Evolutionary conservation across 2,888 invertebrate genomes (phyloP).

Genomic region (Tanytarsus gracilentus): DNA sequence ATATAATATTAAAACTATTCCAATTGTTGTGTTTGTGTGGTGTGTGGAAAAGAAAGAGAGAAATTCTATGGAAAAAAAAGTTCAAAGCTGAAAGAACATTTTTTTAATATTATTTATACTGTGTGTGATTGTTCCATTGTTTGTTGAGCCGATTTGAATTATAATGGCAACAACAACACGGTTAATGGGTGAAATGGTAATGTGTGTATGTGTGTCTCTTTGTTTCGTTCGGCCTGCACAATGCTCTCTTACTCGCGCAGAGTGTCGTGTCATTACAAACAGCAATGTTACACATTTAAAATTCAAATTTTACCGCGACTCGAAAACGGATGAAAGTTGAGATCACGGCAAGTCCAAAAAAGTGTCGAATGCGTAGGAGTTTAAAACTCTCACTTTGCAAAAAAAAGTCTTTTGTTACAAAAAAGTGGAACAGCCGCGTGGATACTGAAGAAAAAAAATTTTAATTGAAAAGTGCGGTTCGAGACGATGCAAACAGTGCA

Average conservation of each 20-base stretch:
- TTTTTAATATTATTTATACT: too few species aligned
- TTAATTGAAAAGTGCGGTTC: too few species aligned
- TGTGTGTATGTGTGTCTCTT: neutral
- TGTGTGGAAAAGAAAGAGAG: neutral
- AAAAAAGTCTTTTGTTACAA: too few species aligned
- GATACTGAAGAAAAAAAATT: too few species aligned
- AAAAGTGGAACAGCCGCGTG: too few species aligned
- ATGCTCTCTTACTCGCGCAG: neutral
- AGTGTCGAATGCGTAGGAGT: too few species aligned
- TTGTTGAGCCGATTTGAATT: neutral
- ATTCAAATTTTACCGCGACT: too few species aligned
- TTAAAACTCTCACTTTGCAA: too few species aligned
- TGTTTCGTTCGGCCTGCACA: neutral
- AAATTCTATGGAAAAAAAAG: neutral
- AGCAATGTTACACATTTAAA: neutral
- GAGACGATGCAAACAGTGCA: too few species aligned
- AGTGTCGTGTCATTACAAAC: neutral
- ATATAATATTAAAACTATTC: neutral
- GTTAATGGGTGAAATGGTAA: slow-evolving; percentile 1
- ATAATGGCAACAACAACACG: neutral
- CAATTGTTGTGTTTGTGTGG: neutral
- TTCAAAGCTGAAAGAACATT: neutral
- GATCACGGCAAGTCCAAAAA: too few species aligned
- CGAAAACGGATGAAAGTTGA: too few species aligned
- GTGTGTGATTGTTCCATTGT: slow-evolving; percentile 15